Base-by-base conservation (phyloP, 2,797 vertebrate genomes). In the Melanotaenia maccullochi region DNA sequence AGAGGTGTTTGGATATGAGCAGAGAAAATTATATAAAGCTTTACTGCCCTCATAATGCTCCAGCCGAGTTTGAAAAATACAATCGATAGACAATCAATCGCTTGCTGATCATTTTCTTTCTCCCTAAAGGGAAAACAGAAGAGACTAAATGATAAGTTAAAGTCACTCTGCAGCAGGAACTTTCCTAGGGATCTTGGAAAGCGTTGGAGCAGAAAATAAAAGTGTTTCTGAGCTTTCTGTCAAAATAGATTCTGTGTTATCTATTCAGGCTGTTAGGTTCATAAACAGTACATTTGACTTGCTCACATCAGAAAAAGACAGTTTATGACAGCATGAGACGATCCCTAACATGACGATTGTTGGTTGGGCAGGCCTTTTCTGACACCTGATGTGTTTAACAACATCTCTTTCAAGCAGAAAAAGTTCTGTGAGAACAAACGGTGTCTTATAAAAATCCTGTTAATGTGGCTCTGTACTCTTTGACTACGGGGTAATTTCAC, bases 41-140 rank as follows among this genome's bases (percentile, higher is more conserved):
- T 40, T 22, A 58, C 35, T 68, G 65, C n/a, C 51, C 35, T 38
- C 47, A 7, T 60, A 52, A 65, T 73, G 51, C 70, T 28, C 13
- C 28, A 44, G n/a, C 1, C 54, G 35, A 9, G 33, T 68, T 79
- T 76, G 66, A 25, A 56, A 51, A 73, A 68, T 18, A n/a, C 18
- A 60, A 86, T 86, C 80, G 57, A 89, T 87, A 81, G 44, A 58
- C 68, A 85, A 88, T 88, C 78, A 82, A 55, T 25, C 60, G 69
- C 33, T 56, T 72, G 59, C 16, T 12, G 11, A 62, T 67, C 64
- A 28, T 59, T 71, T 60, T 69, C 12, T 76, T 25, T 40, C 64
- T 65, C 60, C 32, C n/a, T 55, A 57, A 62, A 62, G 28, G 9
- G 3, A 7, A 58, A 76, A 65, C 22, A 40, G 20, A 18, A 49